Percentiles rank a stretch among this genome's conserved stretches.
Conservation (phyloP, 1,140 invertebrate species). For the Battus philenor region DNA sequence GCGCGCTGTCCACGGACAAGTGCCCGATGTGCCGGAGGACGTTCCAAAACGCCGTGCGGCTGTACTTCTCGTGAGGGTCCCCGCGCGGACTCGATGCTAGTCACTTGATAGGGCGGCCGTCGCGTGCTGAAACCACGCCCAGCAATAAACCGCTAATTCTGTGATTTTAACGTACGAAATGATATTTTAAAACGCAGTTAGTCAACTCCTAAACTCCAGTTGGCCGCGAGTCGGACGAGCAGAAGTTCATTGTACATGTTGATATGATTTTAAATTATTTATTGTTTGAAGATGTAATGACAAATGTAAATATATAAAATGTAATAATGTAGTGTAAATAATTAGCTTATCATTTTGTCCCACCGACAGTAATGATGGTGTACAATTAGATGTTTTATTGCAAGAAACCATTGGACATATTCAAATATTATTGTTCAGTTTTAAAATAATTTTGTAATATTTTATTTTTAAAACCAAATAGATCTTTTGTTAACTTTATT, state of each 20-base stretch:
- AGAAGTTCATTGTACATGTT: slow-evolving; percentile 42
- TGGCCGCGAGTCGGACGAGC: slow-evolving; percentile 29
- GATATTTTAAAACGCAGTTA: slow-evolving; percentile 36
- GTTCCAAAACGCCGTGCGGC: slow-evolving; percentile 65
- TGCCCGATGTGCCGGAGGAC: slow-evolving; percentile 91
- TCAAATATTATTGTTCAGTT: too few species aligned
- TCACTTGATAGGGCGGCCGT: slow-evolving; percentile 40
- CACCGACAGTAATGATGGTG: slow-evolving; percentile 41
- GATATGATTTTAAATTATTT: slow-evolving; percentile 54
- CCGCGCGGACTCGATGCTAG: slow-evolving; percentile 45
- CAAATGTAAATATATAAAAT: slow-evolving; percentile 46
- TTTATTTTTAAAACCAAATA: too few species aligned
- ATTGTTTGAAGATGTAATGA: slow-evolving; percentile 44
- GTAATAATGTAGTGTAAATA: slow-evolving; percentile 60
- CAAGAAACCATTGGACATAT: slow-evolving; percentile 14
- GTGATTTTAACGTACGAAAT: slow-evolving; percentile 44
- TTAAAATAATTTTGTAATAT: too few species aligned
- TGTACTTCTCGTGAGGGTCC: slow-evolving; percentile 67
- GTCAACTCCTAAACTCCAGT: slow-evolving; percentile 25
- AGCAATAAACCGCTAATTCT: slow-evolving; percentile 30
- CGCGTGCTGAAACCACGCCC: slow-evolving; percentile 54
- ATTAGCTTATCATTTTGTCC: slow-evolving; percentile 62
- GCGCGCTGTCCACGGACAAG: slow-evolving; percentile 80
- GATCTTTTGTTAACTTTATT: too few species aligned
- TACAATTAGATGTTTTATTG: slow-evolving; percentile 14